These are phyloP conservation scores for Coreoperca whiteheadi DNA, from an alignment of 2,113 vertebrate species.

Conservation along the genomic window DNA sequence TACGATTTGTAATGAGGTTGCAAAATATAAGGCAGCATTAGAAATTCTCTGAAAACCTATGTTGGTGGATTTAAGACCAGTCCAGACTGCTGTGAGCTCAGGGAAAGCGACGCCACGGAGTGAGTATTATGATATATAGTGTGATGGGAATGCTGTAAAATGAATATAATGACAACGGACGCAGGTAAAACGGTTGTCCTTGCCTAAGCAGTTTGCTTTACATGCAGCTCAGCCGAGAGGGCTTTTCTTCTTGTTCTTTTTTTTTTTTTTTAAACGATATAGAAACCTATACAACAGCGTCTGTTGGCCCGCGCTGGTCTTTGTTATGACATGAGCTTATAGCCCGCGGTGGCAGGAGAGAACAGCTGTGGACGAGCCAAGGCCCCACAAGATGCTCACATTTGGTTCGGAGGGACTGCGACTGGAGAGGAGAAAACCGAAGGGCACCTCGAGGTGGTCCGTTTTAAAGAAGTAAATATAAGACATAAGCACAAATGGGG, in stretches of 20 bases:
- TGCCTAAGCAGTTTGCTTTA: not conserved
- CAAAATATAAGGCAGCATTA: not conserved
- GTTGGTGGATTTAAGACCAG: too few species aligned
- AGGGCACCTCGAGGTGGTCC: too few species aligned
- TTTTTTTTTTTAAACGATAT: too few species aligned
- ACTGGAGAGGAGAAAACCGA: too few species aligned
- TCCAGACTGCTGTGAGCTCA: not conserved
- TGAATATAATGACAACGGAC: not conserved
- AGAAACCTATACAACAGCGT: conserved; percentile 10
- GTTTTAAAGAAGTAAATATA: not conserved
- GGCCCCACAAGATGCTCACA: conserved; percentile 68
- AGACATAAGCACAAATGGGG: too few species aligned
- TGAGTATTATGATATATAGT: not conserved
- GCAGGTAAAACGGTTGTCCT: not conserved
- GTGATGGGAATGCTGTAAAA: not conserved
- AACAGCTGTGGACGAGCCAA: conserved; percentile 69
- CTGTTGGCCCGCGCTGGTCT: conserved; percentile 37
- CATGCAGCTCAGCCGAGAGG: not conserved
- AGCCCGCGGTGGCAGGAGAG: conserved; percentile 55
- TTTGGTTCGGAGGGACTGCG: not conserved
- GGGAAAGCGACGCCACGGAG: not conserved
- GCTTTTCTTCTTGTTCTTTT: not conserved
- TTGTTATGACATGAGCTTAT: conserved; percentile 72
- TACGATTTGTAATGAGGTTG: not conserved
- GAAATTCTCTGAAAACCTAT: not conserved